These are phyloP conservation scores for Tetheella fluctuosa DNA, from an alignment of 2,888 invertebrate species.

Conservation along the genomic window DNA sequence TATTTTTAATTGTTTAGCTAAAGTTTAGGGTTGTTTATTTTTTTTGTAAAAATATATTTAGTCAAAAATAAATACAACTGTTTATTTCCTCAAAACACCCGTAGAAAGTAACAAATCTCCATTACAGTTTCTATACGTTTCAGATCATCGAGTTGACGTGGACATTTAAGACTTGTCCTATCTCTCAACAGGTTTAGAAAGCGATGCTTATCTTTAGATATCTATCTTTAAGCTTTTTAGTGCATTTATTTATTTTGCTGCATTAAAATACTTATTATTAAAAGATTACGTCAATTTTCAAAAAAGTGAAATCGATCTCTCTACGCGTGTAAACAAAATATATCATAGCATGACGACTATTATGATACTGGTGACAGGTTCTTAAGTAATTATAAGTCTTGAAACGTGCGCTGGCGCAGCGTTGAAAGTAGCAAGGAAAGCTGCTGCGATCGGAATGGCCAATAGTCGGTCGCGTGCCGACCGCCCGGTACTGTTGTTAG, in stretches of 20 bases:
- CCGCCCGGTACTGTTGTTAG: constrained; percentile 23
- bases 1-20: too few species aligned
- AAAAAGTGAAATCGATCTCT: constrained; percentile 13
- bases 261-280: not conserved
- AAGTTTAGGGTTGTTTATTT: too few species aligned
- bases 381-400: constrained; percentile 72
- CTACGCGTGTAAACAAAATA: constrained; percentile 24
- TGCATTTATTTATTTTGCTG: not conserved
- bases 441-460: constrained; percentile 70
- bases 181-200: constrained; percentile 36
- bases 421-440: constrained; percentile 80
- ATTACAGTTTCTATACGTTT: constrained; percentile 14
- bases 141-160: constrained; percentile 7
- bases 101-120: constrained; percentile 8
- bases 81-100: not conserved
- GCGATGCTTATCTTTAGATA: constrained; percentile 24
- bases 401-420: constrained; percentile 55
- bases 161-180: constrained; percentile 10
- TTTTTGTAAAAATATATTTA: too few species aligned
- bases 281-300: not conserved
- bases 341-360: constrained; percentile 25
- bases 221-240: not conserved
- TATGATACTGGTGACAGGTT: constrained; percentile 45
- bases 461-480: constrained; percentile 62
- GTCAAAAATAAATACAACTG: not conserved